phyloP scores from a whole-genome alignment of 2,113 vertebrate genomes.

The Diglossa brunneiventris region DNA sequence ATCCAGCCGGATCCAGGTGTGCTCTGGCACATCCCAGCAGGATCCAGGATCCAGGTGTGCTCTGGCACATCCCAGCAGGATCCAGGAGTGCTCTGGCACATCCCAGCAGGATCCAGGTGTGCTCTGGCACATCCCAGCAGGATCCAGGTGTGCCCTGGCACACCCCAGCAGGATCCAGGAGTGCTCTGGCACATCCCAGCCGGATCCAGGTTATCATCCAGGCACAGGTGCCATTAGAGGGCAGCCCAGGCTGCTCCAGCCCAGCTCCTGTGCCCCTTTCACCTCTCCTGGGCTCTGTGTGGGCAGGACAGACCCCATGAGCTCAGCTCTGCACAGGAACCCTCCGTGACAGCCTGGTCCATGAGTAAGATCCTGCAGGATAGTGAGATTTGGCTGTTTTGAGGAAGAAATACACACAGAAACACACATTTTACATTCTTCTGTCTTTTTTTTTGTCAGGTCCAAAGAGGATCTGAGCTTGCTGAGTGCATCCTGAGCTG shows the following conservation, averaged over 20 bases:
- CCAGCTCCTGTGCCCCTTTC: constrained; percentile 30
- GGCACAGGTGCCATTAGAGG: constrained; percentile 29
- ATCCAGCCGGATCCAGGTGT: too few species aligned
- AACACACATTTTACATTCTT: not conserved
- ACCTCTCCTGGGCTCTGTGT: constrained; percentile 64
- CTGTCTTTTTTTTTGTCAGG: not conserved
- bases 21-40: too few species aligned
- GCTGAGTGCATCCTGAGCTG: not conserved
- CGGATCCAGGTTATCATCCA: not conserved
- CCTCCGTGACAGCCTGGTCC: constrained; percentile 36
- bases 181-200: too few species aligned
- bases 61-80: not conserved
- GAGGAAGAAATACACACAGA: not conserved
- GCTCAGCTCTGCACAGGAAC: constrained; percentile 39
- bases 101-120: not conserved
- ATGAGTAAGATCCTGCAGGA: not conserved
- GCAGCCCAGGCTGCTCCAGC: constrained; percentile 54
- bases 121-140: not conserved
- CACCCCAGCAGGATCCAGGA: not conserved
- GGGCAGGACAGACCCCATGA: constrained; percentile 71
- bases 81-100: not conserved
- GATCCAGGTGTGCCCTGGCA: not conserved
- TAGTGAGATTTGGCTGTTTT: not conserved
- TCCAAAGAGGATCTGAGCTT: not conserved
- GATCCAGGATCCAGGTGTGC: not conserved